phyloP scores from a whole-genome alignment of 2,888 invertebrate species.

The Nomada ferruginata region DNA sequence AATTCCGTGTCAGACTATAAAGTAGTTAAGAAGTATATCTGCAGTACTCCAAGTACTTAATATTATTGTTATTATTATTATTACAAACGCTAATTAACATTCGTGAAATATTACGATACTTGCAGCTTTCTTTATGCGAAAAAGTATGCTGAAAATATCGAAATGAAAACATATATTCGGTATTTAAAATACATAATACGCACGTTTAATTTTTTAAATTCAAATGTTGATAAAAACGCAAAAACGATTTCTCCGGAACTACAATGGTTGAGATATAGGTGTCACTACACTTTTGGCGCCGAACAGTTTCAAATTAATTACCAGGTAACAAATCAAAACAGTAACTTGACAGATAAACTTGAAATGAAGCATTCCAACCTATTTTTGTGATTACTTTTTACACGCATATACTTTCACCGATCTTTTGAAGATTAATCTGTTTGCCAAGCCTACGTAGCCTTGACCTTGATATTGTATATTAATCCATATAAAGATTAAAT shows the following conservation, averaged over 20 bases:
- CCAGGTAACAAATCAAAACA: not conserved
- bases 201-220: constrained; percentile 17
- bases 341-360: not conserved
- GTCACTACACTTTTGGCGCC: constrained; percentile 34
- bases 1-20: not conserved
- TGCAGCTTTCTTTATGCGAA: no score
- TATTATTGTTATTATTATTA: not conserved
- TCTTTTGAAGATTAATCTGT: constrained; percentile 19
- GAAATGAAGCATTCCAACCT: constrained; percentile 1
- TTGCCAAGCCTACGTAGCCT: constrained; percentile 22
- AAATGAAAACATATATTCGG: not conserved
- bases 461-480: constrained; percentile 19
- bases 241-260: not conserved
- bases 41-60: not conserved
- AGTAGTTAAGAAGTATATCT: not conserved
- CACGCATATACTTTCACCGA: constrained; percentile 4
- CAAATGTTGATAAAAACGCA: constrained; percentile 6
- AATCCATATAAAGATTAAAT: not conserved
- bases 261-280: constrained; percentile 3
- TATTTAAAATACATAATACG: not conserved
- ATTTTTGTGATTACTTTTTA: constrained; percentile 20
- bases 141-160: not conserved
- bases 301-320: constrained; percentile 16
- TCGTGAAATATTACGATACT: not conserved
- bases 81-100: not conserved